Evolutionary conservation across 2,797 vertebrate species (phyloP).

Genomic region (Morus bassanus): DNA sequence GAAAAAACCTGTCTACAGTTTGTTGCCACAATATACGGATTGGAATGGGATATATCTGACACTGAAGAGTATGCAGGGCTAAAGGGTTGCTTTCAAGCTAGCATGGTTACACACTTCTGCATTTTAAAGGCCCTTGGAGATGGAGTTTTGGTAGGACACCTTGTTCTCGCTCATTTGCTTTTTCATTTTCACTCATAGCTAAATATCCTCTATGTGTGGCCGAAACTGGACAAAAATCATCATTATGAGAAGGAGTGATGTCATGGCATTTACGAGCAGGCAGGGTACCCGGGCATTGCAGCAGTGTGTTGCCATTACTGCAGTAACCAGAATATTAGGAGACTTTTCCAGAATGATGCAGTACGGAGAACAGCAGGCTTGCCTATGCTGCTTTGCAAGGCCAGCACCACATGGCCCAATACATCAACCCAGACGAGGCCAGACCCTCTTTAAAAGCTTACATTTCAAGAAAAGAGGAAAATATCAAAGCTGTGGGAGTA

Average conservation of each 20-base stretch:
- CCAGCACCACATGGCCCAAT: constrained; percentile 23
- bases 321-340: not conserved
- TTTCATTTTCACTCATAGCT: not conserved
- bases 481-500: constrained; percentile 44
- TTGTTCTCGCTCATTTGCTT: not conserved
- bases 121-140: not conserved
- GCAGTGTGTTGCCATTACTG: not conserved
- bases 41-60: not conserved
- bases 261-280: not conserved
- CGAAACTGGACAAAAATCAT: not conserved
- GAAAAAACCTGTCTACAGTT: not conserved
- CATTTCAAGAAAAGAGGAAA: constrained; percentile 26
- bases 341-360: not conserved
- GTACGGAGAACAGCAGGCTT: not conserved
- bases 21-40: not conserved
- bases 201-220: not conserved
- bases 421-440: constrained; percentile 11
- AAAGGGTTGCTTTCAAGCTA: not conserved
- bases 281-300: not conserved
- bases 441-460: not conserved
- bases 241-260: not conserved
- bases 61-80: not conserved
- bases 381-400: not conserved
- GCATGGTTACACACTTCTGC: not conserved
- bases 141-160: not conserved